Evolutionary conservation across 2,113 vertebrate species (phyloP).

Genomic region (Octodon degus): DNA sequence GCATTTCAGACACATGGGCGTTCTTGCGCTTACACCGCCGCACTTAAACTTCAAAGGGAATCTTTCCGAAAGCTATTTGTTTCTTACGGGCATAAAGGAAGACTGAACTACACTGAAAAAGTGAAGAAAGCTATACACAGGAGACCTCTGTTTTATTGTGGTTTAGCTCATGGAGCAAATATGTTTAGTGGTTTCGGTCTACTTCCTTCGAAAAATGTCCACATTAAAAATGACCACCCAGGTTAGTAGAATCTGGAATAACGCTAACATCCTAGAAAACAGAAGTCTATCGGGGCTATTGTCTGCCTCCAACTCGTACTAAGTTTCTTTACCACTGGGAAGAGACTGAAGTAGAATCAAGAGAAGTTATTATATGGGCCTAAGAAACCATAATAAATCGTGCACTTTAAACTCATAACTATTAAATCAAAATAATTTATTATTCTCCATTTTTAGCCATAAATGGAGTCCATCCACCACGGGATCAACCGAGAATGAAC

Average conservation of each 20-base stretch:
- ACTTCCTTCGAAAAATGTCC: slow-evolving; percentile 73
- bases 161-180: slow-evolving; percentile 82
- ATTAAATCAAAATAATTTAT: slow-evolving; percentile 78
- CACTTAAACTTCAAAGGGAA: slow-evolving; percentile 78
- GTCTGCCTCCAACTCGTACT: slow-evolving; percentile 71
- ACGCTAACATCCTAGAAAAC: slow-evolving; percentile 66
- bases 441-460: slow-evolving; percentile 66
- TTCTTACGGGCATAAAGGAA: slow-evolving; percentile 74
- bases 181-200: slow-evolving; percentile 76
- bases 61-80: slow-evolving; percentile 78
- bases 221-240: slow-evolving; percentile 80
- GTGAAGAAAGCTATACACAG: slow-evolving; percentile 77
- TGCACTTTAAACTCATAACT: slow-evolving; percentile 45
- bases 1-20: slow-evolving; percentile 79
- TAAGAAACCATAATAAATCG: slow-evolving; percentile 61
- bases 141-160: slow-evolving; percentile 81
- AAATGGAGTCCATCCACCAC: slow-evolving; percentile 46
- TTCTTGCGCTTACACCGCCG: slow-evolving; percentile 69
- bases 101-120: slow-evolving; percentile 79
- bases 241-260: slow-evolving; percentile 63
- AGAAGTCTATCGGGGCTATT: slow-evolving; percentile 66
- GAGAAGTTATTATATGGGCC: slow-evolving; percentile 67
- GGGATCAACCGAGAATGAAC: slow-evolving; percentile 53
- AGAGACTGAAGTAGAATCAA: slow-evolving; percentile 72
- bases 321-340: slow-evolving; percentile 73